phyloP scores from a whole-genome alignment of 1,140 invertebrate species.

The Agrypnia vestita region DNA sequence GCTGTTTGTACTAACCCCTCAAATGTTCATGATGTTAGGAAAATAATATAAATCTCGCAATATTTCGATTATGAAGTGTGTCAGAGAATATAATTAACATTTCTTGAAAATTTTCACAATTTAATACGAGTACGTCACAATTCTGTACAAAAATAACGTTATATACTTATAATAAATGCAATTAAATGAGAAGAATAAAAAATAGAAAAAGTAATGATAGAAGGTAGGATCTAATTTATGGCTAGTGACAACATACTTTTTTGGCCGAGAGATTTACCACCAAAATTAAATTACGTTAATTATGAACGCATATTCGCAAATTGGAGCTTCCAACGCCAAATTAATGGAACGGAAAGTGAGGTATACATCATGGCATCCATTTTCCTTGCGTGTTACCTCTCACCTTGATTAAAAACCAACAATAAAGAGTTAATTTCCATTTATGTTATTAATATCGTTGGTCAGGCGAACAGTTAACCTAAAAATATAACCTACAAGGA shows the following conservation, averaged over 20 bases:
- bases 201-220: not conserved
- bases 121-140: too few species aligned
- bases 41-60: too few species aligned
- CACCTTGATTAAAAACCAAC: slow-evolving; percentile 46
- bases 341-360: not conserved
- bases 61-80: too few species aligned
- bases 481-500: slow-evolving; percentile 27
- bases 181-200: too few species aligned
- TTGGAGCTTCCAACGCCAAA: slow-evolving; percentile 9
- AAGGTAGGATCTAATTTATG: not conserved
- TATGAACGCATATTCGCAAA: not conserved
- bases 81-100: too few species aligned
- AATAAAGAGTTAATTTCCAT: slow-evolving; percentile 43
- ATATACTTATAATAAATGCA: too few species aligned
- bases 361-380: not conserved
- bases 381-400: slow-evolving; percentile 31
- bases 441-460: slow-evolving; percentile 42
- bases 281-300: slow-evolving; percentile 19
- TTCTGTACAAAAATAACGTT: too few species aligned
- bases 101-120: too few species aligned
- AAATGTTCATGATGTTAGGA: too few species aligned
- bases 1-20: too few species aligned
- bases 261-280: not conserved
- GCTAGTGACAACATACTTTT: not conserved
- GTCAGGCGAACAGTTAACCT: slow-evolving; percentile 22